A percentile compares a stretch with the other conserved stretches of the same genome.
Evolutionary conservation across 2,113 vertebrate species (phyloP).

Genomic region (Lasiurus borealis): DNA sequence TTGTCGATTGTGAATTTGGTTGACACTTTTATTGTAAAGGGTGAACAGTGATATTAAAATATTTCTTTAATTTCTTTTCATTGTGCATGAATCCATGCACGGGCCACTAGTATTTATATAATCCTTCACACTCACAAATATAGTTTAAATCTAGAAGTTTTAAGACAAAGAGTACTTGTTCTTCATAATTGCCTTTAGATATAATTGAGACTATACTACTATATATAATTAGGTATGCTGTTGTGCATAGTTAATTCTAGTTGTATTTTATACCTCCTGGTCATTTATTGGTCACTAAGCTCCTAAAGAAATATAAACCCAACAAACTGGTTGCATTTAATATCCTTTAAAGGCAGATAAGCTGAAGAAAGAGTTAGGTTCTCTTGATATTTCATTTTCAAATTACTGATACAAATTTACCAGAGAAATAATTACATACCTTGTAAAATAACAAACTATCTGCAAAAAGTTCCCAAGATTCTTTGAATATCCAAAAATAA

Average conservation of each 20-base stretch:
- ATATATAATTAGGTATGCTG: not conserved
- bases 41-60: too few species aligned
- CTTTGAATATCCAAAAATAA: slow-evolving; percentile 86
- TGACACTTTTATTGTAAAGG: too few species aligned
- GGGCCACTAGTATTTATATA: too few species aligned
- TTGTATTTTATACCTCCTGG: slow-evolving; percentile 27
- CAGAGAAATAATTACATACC: slow-evolving; percentile 76
- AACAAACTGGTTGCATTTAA: slow-evolving; percentile 60
- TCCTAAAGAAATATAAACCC: slow-evolving; percentile 39
- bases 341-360: slow-evolving; percentile 36
- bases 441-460: slow-evolving; percentile 70
- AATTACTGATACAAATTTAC: slow-evolving; percentile 64
- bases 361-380: slow-evolving; percentile 53
- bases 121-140: slow-evolving; percentile 2
- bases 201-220: not conserved
- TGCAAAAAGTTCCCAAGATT: slow-evolving; percentile 71
- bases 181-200: not conserved
- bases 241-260: slow-evolving; percentile 56
- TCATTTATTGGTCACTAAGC: slow-evolving; percentile 1
- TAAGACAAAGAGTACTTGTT: not conserved
- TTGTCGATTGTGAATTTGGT: too few species aligned
- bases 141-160: not conserved
- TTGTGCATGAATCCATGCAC: too few species aligned
- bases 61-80: too few species aligned
- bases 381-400: slow-evolving; percentile 61